Evolutionary conservation across 1,140 invertebrate species (phyloP).

Genomic region (Bombus fervidus): DNA sequence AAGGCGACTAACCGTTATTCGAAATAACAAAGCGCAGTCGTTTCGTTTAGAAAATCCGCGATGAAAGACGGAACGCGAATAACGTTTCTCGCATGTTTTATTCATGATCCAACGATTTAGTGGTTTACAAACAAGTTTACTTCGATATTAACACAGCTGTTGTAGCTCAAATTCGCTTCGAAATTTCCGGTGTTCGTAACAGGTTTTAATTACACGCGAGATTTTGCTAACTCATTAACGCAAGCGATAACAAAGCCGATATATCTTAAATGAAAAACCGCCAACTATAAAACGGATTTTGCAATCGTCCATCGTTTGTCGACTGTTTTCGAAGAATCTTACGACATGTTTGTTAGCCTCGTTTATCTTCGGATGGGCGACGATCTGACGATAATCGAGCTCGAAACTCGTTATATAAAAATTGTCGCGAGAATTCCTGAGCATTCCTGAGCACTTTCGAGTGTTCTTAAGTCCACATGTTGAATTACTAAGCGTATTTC

Average conservation of each 20-base stretch:
- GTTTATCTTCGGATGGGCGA: conserved; percentile 8
- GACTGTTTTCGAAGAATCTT: conserved; percentile 20
- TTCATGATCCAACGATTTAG: neutral
- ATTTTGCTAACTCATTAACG: conserved; percentile 34
- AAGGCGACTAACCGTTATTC: neutral
- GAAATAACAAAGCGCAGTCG: neutral
- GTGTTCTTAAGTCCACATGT: neutral
- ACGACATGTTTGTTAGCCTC: conserved; percentile 11
- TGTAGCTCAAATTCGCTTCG: neutral
- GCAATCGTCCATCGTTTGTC: conserved; percentile 7
- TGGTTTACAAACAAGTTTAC: neutral
- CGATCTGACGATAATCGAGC: neutral
- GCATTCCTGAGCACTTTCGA: neutral
- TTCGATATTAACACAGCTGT: neutral
- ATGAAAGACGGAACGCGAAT: neutral
- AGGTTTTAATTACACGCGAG: conserved; percentile 7
- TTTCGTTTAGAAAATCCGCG: too few species aligned
- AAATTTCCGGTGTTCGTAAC: conserved; percentile 1
- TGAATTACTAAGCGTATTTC: neutral
- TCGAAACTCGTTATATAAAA: neutral
- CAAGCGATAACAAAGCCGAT: neutral
- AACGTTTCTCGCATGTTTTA: neutral
- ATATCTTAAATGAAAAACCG: neutral
- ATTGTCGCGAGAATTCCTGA: conserved; percentile 11
- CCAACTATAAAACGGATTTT: conserved; percentile 36